phyloP scores from a whole-genome alignment of 2,113 vertebrate genomes.

The Charadrius vociferus region DNA sequence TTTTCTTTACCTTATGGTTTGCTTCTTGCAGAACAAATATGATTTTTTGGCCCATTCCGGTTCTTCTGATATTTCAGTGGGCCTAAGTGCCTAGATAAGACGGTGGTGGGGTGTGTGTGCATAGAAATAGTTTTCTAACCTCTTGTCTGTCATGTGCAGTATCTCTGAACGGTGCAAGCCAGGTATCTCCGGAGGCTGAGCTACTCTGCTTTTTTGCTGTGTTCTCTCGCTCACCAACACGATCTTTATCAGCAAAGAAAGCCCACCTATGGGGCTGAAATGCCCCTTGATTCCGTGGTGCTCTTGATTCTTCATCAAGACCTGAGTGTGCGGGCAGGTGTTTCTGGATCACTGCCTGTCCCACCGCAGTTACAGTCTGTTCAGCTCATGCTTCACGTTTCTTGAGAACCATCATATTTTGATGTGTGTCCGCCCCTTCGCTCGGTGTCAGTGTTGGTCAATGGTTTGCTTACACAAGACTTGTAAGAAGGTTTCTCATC shows the following conservation, averaged over 20 bases:
- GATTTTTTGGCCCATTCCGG: neutral
- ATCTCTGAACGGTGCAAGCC: neutral
- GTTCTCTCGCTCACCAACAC: neutral
- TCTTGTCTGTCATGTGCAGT: neutral
- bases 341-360: neutral
- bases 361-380: neutral
- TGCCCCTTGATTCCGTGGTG: fast-evolving
- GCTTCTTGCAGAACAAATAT: fast-evolving
- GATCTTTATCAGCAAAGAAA: neutral
- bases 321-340: neutral
- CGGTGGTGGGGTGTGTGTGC: too few species aligned
- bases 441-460: neutral
- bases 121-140: too few species aligned
- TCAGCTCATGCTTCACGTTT: neutral
- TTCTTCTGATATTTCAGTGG: neutral
- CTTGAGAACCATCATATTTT: neutral
- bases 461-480: neutral
- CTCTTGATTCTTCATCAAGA: neutral
- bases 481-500: neutral
- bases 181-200: neutral
- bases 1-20: neutral
- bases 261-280: neutral
- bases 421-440: neutral
- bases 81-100: neutral
- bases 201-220: neutral